phyloP scores from a whole-genome alignment of 2,797 vertebrate genomes.

The Carcharodon carcharias region DNA sequence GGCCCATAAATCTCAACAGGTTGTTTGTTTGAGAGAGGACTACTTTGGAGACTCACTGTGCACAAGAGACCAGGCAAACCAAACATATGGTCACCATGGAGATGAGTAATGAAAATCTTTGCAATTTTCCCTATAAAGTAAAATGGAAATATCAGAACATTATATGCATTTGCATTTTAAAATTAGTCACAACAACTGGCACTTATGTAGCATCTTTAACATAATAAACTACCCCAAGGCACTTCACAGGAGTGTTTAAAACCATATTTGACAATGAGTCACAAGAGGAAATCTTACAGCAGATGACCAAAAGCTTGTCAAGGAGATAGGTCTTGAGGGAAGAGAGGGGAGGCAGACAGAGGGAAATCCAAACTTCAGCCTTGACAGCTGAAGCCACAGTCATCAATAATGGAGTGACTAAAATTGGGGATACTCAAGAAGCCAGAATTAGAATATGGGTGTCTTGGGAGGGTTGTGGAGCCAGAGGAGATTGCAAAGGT shows the following conservation, averaged over 20 bases:
- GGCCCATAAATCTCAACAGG: conserved; percentile 81
- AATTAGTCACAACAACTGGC: not conserved
- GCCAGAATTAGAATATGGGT: not conserved
- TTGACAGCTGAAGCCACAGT: not conserved
- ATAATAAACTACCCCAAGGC: not conserved
- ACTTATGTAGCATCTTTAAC: not conserved
- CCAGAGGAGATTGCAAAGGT: not conserved
- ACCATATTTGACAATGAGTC: no score
- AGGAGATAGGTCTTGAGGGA: not conserved
- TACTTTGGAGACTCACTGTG: conserved; percentile 75
- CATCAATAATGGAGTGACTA: not conserved
- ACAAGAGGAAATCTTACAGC: not conserved
- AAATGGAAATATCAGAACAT: not conserved
- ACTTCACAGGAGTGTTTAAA: not conserved
- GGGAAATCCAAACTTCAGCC: not conserved
- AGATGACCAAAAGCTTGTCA: not conserved
- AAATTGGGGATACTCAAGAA: not conserved
- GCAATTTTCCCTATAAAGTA: conserved; percentile 69
- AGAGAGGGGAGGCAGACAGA: not conserved
- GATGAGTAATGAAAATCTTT: conserved; percentile 88
- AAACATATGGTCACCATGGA: conserved; percentile 89
- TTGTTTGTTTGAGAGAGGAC: conserved; percentile 45
- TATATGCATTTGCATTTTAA: not conserved
- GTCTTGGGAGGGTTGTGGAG: not conserved
- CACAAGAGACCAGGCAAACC: conserved; percentile 87